These are phyloP conservation scores for Eriosoma lanigerum DNA, from an alignment of 1,140 invertebrate genomes.

Conservation along the genomic window DNA sequence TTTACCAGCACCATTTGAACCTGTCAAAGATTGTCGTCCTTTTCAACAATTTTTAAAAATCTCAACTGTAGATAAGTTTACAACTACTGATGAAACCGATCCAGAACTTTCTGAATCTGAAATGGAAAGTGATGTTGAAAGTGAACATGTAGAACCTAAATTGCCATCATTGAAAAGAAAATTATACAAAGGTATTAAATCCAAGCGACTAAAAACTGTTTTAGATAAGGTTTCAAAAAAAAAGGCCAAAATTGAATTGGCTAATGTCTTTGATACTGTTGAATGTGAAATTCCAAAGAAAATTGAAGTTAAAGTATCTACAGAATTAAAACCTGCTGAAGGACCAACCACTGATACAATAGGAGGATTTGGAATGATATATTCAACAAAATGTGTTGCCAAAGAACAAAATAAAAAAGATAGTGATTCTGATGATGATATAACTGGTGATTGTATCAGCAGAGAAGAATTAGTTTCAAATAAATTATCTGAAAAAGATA, in stretches of 20 bases:
- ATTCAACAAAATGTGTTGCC: constrained; percentile 57
- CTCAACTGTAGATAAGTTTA: constrained; percentile 54
- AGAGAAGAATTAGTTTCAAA: constrained; percentile 69
- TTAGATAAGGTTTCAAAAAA: background rate
- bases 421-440: constrained; percentile 53
- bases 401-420: constrained; percentile 56
- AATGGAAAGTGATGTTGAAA: constrained; percentile 72
- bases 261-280: constrained; percentile 56
- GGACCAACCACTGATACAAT: constrained; percentile 40
- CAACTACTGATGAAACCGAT: constrained; percentile 39
- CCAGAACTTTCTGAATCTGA: constrained; percentile 66
- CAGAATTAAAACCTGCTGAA: constrained; percentile 55
- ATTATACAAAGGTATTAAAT: background rate
- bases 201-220: constrained; percentile 29
- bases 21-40: background rate
- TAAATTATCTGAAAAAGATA: constrained; percentile 65
- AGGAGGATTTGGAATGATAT: constrained; percentile 62
- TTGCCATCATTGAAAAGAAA: constrained; percentile 57
- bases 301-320: constrained; percentile 67
- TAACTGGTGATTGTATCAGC: constrained; percentile 62
- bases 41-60: constrained; percentile 51
- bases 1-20: constrained; percentile 80
- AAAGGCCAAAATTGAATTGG: constrained; percentile 20
- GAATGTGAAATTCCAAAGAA: constrained; percentile 63
- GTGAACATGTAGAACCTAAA: constrained; percentile 65